Percentiles rank a stretch among this genome's conserved stretches.
These are phyloP conservation scores for Sphinx pinastri DNA, from an alignment of 2,888 invertebrate species.

Conservation along the genomic window DNA sequence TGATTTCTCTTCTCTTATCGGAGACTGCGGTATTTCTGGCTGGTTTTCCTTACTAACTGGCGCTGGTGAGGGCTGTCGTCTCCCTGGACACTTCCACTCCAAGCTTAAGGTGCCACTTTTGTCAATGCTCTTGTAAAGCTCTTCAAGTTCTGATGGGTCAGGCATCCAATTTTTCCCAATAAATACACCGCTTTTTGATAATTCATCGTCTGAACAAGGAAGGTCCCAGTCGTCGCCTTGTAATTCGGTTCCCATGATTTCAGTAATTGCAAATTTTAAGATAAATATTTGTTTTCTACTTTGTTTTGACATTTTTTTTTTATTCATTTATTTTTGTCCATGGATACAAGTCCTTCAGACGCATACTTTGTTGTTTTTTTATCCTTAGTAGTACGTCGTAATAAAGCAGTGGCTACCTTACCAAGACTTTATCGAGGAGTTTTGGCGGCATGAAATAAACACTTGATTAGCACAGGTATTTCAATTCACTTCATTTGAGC, in stretches of 20 bases:
- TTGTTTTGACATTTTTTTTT: not conserved
- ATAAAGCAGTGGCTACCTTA: too few relatives aligned
- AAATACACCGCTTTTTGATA: constrained; percentile 71
- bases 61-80: constrained; percentile 89
- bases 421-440: too few relatives aligned
- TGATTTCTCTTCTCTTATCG: constrained; percentile 83
- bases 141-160: constrained; percentile 87
- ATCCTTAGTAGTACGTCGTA: too few relatives aligned
- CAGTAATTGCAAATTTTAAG: not conserved
- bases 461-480: too few relatives aligned
- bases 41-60: constrained; percentile 79
- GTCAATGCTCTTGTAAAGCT: constrained; percentile 88
- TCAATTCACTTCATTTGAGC: too few relatives aligned
- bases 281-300: not conserved
- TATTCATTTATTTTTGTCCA: too few relatives aligned
- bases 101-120: constrained; percentile 87
- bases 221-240: constrained; percentile 85
- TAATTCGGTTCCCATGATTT: constrained; percentile 45
- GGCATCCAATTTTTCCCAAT: constrained; percentile 86
- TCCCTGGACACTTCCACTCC: constrained; percentile 92
- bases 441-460: too few relatives aligned
- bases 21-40: constrained; percentile 67
- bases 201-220: constrained; percentile 88
- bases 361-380: too few relatives aligned
- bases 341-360: too few relatives aligned